Base-by-base conservation (phyloP, 2,888 invertebrate genomes). In the Linyphia triangularis region DNA sequence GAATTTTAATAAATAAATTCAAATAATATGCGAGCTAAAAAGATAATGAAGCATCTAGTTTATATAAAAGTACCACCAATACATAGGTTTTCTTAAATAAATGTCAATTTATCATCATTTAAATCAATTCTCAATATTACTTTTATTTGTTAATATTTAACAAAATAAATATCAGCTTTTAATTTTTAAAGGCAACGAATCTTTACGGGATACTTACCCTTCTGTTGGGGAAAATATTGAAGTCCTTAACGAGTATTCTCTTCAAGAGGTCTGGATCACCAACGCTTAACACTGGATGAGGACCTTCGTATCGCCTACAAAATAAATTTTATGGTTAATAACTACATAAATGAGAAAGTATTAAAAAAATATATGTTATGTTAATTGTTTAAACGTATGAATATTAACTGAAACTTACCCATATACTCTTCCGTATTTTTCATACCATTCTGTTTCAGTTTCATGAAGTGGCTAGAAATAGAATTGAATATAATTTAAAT, bases 381-480 rank as follows among this genome's bases (percentile, higher is more conserved):
- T 59, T 59, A 19, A 59, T 59, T 22, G 59, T n/a, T 0, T 26
- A n/a, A 51, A 43, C 10, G 13, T 0, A 10, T 22, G 16, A 51
- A n/a, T 51, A 28, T 30, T 1, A 19, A 72, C 5, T 24, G 3
- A 26, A 40, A 67, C 81, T 69, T 75, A 88, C 86, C 86, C 86
- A 30, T 88, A 88, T 7, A 88, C n/a, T 67, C 81, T 73, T 40
- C 86, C 86, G 13, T 59, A 75, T 33, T 10, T 67, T 2, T 67
- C 43, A 26, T 88, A 88, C 37, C 51, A 61, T 19, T 43, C 65
- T 7, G 10, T n/a, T 72, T 88, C 86, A 6, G 61, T 1, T 61
- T 75, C 75, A 4, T 85, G 85, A 9, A 85, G 67, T 22, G 83
- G 72, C 83, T 83, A 26, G 10, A 57, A 81, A 13, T n/a, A n/a